Evolutionary conservation across 2,888 invertebrate species (phyloP), one percentile per base, ranked within the genome.

Genomic region (Ellobium chinense): DNA sequence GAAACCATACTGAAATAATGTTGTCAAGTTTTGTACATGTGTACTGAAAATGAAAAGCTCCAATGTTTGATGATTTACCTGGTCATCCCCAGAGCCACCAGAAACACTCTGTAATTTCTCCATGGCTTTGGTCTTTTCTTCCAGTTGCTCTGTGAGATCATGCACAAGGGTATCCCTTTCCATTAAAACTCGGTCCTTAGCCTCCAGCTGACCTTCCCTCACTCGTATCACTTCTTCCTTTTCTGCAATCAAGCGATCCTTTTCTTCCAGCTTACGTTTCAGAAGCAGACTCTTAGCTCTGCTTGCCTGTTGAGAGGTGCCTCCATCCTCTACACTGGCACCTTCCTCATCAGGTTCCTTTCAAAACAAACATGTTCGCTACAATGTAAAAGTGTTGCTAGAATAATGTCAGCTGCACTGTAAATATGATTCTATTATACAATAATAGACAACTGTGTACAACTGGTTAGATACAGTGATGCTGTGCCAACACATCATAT

Each of bases 101-200:
- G 73, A 74, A 12, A 65, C 60, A 63, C 60, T 72, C 68, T 86
- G 87, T 58, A 87, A 78, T n/a, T 84, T 84, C 73, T 89, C 89
- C 80, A 92, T 87, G 4, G 88, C 81, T 80, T 86, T 87, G 37
- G 90, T 88, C 80, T 90, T 89, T 80, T 94, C 94, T 82, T 94
- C 93, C 46, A 94, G 89, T 83, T 94, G 94, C 75, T 93, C 91
- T 37, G 93, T 92, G 34, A 94, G 91, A 60, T 93, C 93, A 83
- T 93, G 92, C 4, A 94, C 93, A n/a, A 88, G 87, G 31, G 85
- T 85, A 37, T 92, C 92, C 76, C 89, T 84, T 83, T 92, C 91
- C 2, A 82, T 85, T 36, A 92, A 87, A 7, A 91, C 85, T 46
- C 87, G 87, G 70, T 90, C 88, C 69, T 90, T 90, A n/a, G 87